Evolutionary conservation across 30 jellyfish, hydroid and myxozoan genomes (phyloP), one percentile per base, ranked within the genome.

Genomic region (Pelagia noctiluca): DNA sequence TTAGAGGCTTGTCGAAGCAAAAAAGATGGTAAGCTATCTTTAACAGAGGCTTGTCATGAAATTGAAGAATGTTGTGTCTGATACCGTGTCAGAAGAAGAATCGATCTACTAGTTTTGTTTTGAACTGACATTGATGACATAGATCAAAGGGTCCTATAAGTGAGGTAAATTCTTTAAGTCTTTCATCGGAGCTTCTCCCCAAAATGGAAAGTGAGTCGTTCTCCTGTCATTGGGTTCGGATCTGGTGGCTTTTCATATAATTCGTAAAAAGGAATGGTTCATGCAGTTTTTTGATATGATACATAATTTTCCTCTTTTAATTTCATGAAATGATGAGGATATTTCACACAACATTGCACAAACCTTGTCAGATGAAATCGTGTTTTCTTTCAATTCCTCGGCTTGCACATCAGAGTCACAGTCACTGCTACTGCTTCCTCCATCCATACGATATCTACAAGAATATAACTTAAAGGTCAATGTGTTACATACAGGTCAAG

Each of bases 341-440:
- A 18, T 30, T 31, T 7, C n/a, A 61, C 10, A n/a, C 16, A 16
- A 5, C 16, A 31, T 19, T 5, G n/a, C 80, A 22, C 0, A 2
- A 12, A 3, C 16, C n/a, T 19, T 67, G 57, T 10, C 28, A 8
- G 64, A 11, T 24, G 69, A 47, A 3, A 11, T 30, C 1, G 25
- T 11, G 12, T 31, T 8, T 13, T 13, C 62, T n/a, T 29, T 57
- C n/a, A 19, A 28, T 3, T 69, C 32, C 24, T 23, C 71, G 24
- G 60, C 86, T 8, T 66, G 38, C 19, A 78, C 95, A 50, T 75
- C 89, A 1, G 89, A 50, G 31, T 74, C 88, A 2, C 54, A 78
- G 26, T 50, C 86, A 35, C 94, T 90, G 82, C 98, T 90, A 50
- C 83, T 88, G 24, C 98, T 92, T 8, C 97, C 98, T 33, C 84